Base-by-base conservation (phyloP, 2,888 invertebrate genomes). In the Pogonocherus hispidulus region DNA sequence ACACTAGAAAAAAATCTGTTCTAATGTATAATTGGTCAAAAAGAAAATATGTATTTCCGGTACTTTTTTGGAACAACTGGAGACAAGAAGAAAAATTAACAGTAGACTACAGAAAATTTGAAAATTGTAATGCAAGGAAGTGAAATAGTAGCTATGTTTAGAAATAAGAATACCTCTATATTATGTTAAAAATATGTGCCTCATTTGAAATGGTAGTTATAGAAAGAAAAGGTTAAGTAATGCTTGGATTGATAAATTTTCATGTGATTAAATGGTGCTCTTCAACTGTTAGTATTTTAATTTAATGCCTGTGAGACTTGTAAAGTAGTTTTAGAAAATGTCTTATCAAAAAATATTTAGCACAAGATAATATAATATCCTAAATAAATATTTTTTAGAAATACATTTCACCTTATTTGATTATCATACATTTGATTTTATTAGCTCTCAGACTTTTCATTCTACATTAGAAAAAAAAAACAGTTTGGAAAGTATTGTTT, bases 101-200 rank as follows among this genome's bases (percentile, higher is more conserved):
- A 41, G 51, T 57, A 23, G 52, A 66, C 20, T 66, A 66, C 51
- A 27, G 51, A 18, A 59, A 66, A 59, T 66, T 66, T 41, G n/a
- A 16, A 49, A 65, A 57, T 65, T 65, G 16, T 41, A 44, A 37
- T 51, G 49, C 35, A 51, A 51, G 22, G 14, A 35, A n/a, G 22
- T 51, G 49, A 35, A 51, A 35, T 16, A 35, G 22, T 49, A 62
- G 62, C n/a, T 37, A 8, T 62, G 51, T 51, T 37, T 49, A 59
- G 57, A 6, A 47, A 51, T 51, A 62, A 62, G 32, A 32, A 23
- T 51, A 27, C 14, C 18, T 47, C n/a, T 18, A 46, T 32, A 37
- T n/a, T 5, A 27, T 60, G 60, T 49, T 60, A 11, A 60, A 60
- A 27, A 23, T 18, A 27, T 14, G 5, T 49, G 18, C 32, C 9